Base-by-base conservation (phyloP, 2,797 vertebrate species). In the Carduelis carduelis region DNA sequence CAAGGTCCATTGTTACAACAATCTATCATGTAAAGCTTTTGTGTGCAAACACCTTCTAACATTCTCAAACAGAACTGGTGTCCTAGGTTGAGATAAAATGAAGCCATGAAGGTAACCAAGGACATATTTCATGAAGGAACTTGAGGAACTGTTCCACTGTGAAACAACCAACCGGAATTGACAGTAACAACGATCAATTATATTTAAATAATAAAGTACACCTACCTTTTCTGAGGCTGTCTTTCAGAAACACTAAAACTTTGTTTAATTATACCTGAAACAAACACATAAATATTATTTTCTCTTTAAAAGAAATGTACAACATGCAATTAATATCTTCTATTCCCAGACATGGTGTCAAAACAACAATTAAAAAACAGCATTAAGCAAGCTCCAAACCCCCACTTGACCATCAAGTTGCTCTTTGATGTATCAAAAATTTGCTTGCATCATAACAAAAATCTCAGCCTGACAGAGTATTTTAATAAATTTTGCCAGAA, bases 221-320 rank as follows among this genome's bases (percentile, higher is more conserved):
- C 97, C 68, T 91, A 98, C 98, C 97, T 95, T 71, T 63, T 41
- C 35, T 93, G 93, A 77, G 86, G 95, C 57, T 95, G 97, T 60
- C 97, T 97, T 72, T 98, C 97, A 30, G 97, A 98, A 89, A 93
- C 49, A 89, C 96, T 98, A 69, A 98, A 95, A 93, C 91, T 97
- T 96, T 32, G 32, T 90, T 98, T 98, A 50, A 97, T 90, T 88
- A 96, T 92, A 71, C 95, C 98, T 98, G 93, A 69, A 95, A 97
- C 14, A 90, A 95, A 85, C 63, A 72, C 69, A 94, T 34, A 83
- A 70, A 44, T 76, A 59, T 30, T 66, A 82, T 63, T 37, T 90
- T 81, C 41, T 43, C 27, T 39, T 52, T 56, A 11, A 81, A 91
- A 85, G 66, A 68, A 14, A 18, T 1, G 1, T 19, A 19, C 61